Percentiles rank a stretch among this genome's conserved stretches.
Evolutionary conservation across 2,113 vertebrate species (phyloP).

Genomic region (Dicerorhinus sumatrensis): DNA sequence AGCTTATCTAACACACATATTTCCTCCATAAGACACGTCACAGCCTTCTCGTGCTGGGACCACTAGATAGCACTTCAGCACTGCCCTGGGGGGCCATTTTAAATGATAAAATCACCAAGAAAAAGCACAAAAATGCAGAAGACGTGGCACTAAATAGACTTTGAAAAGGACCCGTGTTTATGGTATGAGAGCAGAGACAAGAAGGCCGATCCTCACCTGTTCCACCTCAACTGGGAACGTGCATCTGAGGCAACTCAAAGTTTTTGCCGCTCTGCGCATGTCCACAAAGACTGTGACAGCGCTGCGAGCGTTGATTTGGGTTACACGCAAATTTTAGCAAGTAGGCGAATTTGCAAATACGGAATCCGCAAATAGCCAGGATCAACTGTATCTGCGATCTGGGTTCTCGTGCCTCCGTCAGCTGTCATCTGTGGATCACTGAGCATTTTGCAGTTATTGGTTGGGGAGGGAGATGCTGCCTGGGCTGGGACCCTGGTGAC

Average conservation of each 20-base stretch:
- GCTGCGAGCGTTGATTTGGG: not conserved
- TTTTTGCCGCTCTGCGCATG: fast-evolving
- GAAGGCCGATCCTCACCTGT: fast-evolving
- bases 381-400: fast-evolving
- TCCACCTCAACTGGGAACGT: not conserved
- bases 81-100: not conserved
- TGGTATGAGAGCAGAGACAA: no score
- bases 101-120: not conserved
- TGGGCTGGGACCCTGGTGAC: not conserved
- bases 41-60: not conserved
- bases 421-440: no score
- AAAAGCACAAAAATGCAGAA: not conserved
- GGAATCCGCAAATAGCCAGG: fast-evolving
- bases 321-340: not conserved
- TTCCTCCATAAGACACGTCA: fast-evolving
- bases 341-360: not conserved
- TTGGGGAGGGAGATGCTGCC: not conserved
- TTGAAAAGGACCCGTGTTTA: not conserved
- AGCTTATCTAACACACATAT: not conserved
- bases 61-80: not conserved
- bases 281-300: fast-evolving
- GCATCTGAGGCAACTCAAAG: not conserved
- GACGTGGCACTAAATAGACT: fast-evolving
- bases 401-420: not conserved
- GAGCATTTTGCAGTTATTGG: not conserved